Base-by-base conservation (phyloP, 2,888 invertebrate species). In the Tanypteryx hageni region DNA sequence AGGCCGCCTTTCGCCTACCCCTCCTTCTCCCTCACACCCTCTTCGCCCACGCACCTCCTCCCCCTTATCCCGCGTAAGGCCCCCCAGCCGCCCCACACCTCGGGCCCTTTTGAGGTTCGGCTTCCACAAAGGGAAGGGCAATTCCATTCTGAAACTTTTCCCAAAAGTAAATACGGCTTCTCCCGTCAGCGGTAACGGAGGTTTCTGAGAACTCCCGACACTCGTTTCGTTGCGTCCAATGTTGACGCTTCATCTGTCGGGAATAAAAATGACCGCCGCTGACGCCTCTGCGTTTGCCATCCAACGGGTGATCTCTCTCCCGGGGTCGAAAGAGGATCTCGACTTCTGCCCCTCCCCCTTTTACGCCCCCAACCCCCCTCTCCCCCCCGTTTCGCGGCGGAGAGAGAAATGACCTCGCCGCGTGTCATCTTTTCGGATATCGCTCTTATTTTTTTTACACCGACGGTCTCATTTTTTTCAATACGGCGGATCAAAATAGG, bases 101-200 rank as follows among this genome's bases (percentile, higher is more conserved):
- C n/a, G n/a, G 76, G 76, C 22, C 13, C 76, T 27, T 76, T 76
- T 76, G 76, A 27, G 76, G 11, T 13, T 76, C 76, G 68, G 22
- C 27, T 27, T 27, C 76, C 9, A 76, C 76, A 76, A 76, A 76
- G 76, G 76, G 76, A 76, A 76, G 76, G 76, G 22, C 76, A 76
- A 76, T 76, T 76, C 27, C 76, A 76, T 76, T 76, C 76, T 76
- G 76, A 76, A 76, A 76, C 76, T 22, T 76, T 76, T 76, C 27
- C 76, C 76, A 76, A 76, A 76, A 76, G 76, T 76, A 76, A 76
- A 76, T 76, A 76, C 76, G 76, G 22, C 22, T 22, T 76, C 22
- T 76, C 13, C 76, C 76, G 76, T 76, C 76, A 76, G 27, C 76
- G 76, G n/a, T 68, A 68, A 68, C 68, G n/a, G 22, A 27, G 76